phyloP scores from a whole-genome alignment of 2,888 invertebrate genomes.

The Asteroscopus sphinx region DNA sequence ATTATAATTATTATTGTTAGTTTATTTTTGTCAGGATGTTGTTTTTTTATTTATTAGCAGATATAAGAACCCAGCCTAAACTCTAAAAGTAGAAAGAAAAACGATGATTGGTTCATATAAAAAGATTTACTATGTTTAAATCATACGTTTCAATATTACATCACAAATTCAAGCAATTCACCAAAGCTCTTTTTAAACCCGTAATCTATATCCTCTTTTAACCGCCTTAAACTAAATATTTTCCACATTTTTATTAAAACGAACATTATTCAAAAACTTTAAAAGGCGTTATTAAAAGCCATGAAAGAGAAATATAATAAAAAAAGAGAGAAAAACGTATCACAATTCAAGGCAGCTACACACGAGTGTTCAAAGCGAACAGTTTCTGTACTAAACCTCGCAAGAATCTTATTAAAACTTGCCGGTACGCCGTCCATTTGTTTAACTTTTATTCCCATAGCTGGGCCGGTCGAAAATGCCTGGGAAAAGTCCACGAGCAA shows the following conservation, averaged over 20 bases:
- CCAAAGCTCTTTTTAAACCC: slow-evolving; percentile 20
- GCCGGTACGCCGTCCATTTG: slow-evolving; percentile 64
- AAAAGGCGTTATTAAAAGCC: slow-evolving; percentile 59
- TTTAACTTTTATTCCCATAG: slow-evolving; percentile 68
- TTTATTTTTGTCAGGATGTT: slow-evolving; percentile 1
- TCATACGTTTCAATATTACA: background rate
- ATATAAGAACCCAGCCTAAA: too few species aligned
- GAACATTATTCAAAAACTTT: slow-evolving; percentile 59
- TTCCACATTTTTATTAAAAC: slow-evolving; percentile 53
- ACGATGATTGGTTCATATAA: too few species aligned
- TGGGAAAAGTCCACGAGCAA: slow-evolving; percentile 44
- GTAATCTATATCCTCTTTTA: slow-evolving; percentile 31
- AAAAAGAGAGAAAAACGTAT: slow-evolving; percentile 50
- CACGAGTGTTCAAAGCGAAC: slow-evolving; percentile 59
- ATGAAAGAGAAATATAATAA: slow-evolving; percentile 56
- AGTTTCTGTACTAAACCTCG: slow-evolving; percentile 60
- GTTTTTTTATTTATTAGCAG: too few species aligned
- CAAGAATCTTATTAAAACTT: slow-evolving; percentile 73
- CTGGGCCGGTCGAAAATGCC: slow-evolving; percentile 52
- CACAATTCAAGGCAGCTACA: slow-evolving; percentile 57
- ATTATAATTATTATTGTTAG: background rate
- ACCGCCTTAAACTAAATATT: slow-evolving; percentile 45
- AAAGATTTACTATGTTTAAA: too few species aligned
- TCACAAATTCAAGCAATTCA: slow-evolving; percentile 17
- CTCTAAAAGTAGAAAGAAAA: too few species aligned